Percentiles rank a stretch among this genome's conserved stretches.
Conservation (phyloP, 2,797 vertebrate genomes). For the Bradypus variegatus region DNA sequence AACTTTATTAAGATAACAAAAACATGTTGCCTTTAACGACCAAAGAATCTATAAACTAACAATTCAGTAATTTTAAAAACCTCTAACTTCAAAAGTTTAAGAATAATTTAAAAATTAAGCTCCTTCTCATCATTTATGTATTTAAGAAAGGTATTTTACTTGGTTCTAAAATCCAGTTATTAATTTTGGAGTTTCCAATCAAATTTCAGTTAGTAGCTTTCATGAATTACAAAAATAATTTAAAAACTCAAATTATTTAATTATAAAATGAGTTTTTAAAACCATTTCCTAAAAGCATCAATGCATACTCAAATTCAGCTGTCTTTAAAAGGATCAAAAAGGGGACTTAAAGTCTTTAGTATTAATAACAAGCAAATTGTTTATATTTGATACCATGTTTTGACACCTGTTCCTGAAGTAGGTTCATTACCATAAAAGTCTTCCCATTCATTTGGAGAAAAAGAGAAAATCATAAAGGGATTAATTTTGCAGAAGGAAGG, state of each 20-base stretch:
- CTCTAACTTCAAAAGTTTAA: not conserved
- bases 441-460: conserved; percentile 24
- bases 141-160: conserved; percentile 16
- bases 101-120: conserved; percentile 30
- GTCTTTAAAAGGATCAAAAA: conserved; percentile 13
- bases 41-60: not conserved
- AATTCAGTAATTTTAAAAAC: not conserved
- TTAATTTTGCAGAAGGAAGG: conserved; percentile 3
- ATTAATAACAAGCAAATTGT: conserved; percentile 5
- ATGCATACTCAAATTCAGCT: not conserved
- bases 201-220: not conserved
- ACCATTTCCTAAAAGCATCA: not conserved
- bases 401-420: conserved; percentile 13
- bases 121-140: not conserved
- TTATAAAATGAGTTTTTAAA: conserved; percentile 23
- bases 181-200: not conserved
- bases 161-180: not conserved
- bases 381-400: not conserved
- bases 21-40: not conserved
- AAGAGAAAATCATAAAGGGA: conserved; percentile 1
- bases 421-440: conserved; percentile 10
- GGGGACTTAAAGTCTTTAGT: not conserved
- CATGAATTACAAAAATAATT: not conserved
- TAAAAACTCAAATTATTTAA: conserved; percentile 33
- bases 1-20: not conserved